A percentile compares a stretch with the other conserved stretches of the same genome.
Evolutionary conservation across 1,140 invertebrate species (phyloP).

Genomic region (Wasmannia auropunctata): DNA sequence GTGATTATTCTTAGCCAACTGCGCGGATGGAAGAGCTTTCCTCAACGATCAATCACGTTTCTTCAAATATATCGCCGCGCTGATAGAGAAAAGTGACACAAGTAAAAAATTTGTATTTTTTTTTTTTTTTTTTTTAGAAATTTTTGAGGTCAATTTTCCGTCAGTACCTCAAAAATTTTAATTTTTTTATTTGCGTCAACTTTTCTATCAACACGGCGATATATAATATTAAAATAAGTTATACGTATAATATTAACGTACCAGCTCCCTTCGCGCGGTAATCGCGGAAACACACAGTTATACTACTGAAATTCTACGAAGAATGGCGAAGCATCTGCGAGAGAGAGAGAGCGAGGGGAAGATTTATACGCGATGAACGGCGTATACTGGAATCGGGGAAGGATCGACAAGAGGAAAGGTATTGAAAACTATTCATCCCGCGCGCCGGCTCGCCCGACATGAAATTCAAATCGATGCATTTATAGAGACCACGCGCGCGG

Average conservation of each 20-base stretch:
- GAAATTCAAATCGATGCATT: constrained; percentile 80
- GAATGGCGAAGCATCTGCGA: constrained; percentile 10
- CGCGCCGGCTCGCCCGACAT: constrained; percentile 66
- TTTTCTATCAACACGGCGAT: no score
- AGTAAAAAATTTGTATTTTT: no score
- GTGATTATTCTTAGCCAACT: background rate
- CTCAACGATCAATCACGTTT: background rate
- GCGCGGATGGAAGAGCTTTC: background rate
- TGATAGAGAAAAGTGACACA: no score
- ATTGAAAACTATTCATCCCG: constrained; percentile 76
- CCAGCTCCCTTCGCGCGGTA: background rate
- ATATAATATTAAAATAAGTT: background rate
- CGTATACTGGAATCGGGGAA: background rate
- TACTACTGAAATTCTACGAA: background rate
- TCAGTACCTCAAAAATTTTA: no score
- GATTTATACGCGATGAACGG: constrained; percentile 11
- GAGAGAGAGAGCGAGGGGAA: constrained; percentile 29
- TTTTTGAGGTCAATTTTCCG: no score
- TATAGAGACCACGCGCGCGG: constrained; percentile 56
- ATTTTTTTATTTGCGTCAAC: no score
- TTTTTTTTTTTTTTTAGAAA: no score
- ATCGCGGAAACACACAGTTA: background rate
- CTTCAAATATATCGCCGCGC: background rate
- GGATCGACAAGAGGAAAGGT: constrained; percentile 42
- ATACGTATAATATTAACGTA: no score